These are phyloP conservation scores for Ellobius talpinus DNA, from an alignment of 2,113 vertebrate genomes.

Conservation along the genomic window DNA sequence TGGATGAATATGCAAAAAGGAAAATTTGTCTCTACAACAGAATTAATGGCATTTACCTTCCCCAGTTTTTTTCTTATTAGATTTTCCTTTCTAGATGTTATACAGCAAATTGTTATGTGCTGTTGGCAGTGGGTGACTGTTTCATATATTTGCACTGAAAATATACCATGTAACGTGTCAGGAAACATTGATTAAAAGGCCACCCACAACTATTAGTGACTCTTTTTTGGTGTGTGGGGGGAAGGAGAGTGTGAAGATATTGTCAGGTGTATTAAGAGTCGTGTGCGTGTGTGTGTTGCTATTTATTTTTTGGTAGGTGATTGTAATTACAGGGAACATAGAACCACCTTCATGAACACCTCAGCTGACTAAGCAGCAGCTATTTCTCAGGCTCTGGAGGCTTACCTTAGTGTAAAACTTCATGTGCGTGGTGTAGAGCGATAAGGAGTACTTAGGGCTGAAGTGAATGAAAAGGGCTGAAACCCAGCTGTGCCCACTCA, in stretches of 20 bases:
- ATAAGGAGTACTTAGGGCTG: background rate
- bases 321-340: slow-evolving; percentile 11
- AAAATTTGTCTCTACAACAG: background rate
- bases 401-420: background rate
- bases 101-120: slow-evolving; percentile 4
- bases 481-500: background rate
- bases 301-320: slow-evolving; percentile 26
- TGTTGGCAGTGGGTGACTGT: slow-evolving; percentile 23
- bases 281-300: background rate
- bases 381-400: slow-evolving; percentile 23
- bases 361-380: background rate
- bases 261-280: slow-evolving; percentile 41
- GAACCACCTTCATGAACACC: slow-evolving; percentile 42
- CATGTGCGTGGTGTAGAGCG: background rate
- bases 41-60: slow-evolving; percentile 28
- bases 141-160: slow-evolving; percentile 44
- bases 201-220: background rate
- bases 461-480: background rate
- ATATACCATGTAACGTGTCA: slow-evolving; percentile 25
- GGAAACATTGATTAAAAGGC: slow-evolving; percentile 64
- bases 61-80: background rate
- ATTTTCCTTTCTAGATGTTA: slow-evolving; percentile 58
- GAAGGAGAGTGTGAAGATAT: background rate
- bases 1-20: background rate
- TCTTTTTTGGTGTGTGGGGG: background rate